These are phyloP conservation scores for Parauchenoglanis ngamensis DNA, from an alignment of 2,797 vertebrate genomes.

Conservation along the genomic window DNA sequence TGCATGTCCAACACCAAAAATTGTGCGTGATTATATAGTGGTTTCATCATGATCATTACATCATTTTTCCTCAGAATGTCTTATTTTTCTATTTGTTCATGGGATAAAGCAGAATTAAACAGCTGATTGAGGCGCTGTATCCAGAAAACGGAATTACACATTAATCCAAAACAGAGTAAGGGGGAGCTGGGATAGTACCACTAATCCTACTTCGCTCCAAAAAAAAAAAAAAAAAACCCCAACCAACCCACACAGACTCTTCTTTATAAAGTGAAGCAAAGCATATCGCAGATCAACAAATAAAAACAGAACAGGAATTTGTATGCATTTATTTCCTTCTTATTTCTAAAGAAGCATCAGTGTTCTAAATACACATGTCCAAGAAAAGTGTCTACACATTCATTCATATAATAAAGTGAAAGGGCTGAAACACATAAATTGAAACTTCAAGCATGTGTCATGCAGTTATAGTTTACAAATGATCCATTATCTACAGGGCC, in stretches of 20 bases:
- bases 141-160: constrained; percentile 77
- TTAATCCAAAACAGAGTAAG: constrained; percentile 80
- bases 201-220: constrained; percentile 66
- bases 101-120: constrained; percentile 76
- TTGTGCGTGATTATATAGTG: neutral
- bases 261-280: too few relatives aligned
- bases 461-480: neutral
- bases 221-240: neutral
- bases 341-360: too few relatives aligned
- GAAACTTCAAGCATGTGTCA: neutral
- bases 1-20: neutral
- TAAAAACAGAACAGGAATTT: neutral
- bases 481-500: neutral
- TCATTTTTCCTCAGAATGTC: constrained; percentile 65
- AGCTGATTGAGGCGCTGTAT: constrained; percentile 74
- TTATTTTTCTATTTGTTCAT: constrained; percentile 62
- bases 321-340: neutral
- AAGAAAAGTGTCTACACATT: neutral
- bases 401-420: neutral
- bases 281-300: neutral
- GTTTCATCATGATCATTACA: constrained; percentile 46
- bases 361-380: neutral
- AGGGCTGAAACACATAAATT: neutral
- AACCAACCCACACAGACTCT: neutral
- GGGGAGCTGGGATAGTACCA: constrained; percentile 68